These are phyloP conservation scores for Myiozetetes cayanensis DNA, from an alignment of 2,113 vertebrate genomes.

Conservation along the genomic window DNA sequence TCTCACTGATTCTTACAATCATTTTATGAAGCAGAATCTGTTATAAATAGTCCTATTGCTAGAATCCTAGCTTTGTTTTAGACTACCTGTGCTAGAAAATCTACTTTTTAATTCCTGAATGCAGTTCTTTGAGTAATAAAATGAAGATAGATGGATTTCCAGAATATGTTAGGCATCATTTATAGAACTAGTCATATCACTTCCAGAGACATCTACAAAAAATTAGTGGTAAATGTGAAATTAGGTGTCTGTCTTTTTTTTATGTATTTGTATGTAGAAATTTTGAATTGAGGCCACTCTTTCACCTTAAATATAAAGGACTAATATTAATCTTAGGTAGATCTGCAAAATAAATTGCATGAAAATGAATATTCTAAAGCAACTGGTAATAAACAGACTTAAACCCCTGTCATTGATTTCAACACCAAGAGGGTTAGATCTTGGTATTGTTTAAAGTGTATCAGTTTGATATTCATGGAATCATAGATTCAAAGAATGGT, in stretches of 20 bases:
- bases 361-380: background rate
- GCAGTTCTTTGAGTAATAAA: background rate
- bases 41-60: background rate
- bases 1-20: background rate
- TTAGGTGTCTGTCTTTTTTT: accelerated
- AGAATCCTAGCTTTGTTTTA: background rate
- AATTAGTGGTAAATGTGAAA: background rate
- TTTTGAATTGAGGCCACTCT: background rate
- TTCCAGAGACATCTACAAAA: background rate
- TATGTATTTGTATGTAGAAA: background rate
- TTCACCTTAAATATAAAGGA: background rate
- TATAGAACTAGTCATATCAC: background rate
- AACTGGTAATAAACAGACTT: background rate
- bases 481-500: background rate
- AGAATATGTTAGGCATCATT: background rate
- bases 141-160: background rate
- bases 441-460: background rate
- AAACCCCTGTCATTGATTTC: background rate
- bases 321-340: background rate
- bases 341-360: background rate
- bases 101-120: background rate
- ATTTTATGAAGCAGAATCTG: background rate
- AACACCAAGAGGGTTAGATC: background rate
- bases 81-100: background rate
- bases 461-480: background rate